Conservation (phyloP, 1,140 invertebrate genomes). For the Ctenoplectra terminalis region DNA sequence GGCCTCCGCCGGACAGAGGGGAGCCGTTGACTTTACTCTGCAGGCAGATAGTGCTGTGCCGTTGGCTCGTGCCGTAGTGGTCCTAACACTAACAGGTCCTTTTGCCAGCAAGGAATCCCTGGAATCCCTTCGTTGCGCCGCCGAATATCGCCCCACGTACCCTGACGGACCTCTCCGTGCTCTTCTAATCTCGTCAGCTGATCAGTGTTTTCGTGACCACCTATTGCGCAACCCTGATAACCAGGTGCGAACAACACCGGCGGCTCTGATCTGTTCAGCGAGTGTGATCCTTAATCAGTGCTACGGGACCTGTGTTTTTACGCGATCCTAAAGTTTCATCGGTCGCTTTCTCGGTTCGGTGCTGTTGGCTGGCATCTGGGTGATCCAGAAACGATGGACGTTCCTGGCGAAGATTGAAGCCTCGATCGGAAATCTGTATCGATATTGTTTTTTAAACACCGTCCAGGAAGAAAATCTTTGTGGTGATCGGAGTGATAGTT, state of each 20-base stretch:
- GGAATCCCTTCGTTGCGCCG: constrained; percentile 53
- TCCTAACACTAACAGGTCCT: constrained; percentile 75
- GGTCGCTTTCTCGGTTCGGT: not conserved
- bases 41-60: constrained; percentile 82
- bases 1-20: constrained; percentile 70
- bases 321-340: not conserved
- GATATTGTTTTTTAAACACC: too few species aligned
- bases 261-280: not conserved
- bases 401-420: too few species aligned
- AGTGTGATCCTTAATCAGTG: constrained; percentile 28
- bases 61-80: constrained; percentile 82
- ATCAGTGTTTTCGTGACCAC: constrained; percentile 37
- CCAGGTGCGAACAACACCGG: not conserved
- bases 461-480: not conserved
- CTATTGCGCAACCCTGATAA: not conserved
- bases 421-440: not conserved
- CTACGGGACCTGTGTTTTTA: not conserved
- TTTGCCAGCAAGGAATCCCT: constrained; percentile 63
- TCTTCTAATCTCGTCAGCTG: constrained; percentile 27
- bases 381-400: not conserved
- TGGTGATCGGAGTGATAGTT: constrained; percentile 12
- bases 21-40: constrained; percentile 74
- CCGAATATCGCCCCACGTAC: constrained; percentile 36
- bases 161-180: not conserved
- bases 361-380: too few species aligned